These are phyloP conservation scores for Kryptopterus vitreolus DNA, from an alignment of 2,797 vertebrate species.

Conservation along the genomic window DNA sequence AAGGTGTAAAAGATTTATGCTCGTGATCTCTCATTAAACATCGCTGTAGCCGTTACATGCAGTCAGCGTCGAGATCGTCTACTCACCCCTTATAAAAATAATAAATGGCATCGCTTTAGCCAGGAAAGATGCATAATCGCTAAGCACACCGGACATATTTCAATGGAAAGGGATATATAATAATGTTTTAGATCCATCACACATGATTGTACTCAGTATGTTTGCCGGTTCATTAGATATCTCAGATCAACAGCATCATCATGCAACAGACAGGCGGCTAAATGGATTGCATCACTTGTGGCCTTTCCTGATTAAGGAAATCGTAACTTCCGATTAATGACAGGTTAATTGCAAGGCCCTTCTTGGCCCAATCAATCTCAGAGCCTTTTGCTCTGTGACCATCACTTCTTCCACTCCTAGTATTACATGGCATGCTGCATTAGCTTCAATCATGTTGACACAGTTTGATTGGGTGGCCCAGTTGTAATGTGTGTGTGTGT, in stretches of 20 bases:
- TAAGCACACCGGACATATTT: neutral
- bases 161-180: neutral
- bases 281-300: slow-evolving; percentile 6
- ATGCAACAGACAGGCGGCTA: slow-evolving; percentile 1
- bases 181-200: neutral
- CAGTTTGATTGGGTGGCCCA: neutral
- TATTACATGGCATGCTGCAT: slow-evolving; percentile 22
- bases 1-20: neutral
- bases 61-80: neutral
- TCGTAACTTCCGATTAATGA: slow-evolving; percentile 31
- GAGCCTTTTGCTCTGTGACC: slow-evolving; percentile 25
- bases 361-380: slow-evolving; percentile 9
- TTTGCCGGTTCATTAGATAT: neutral
- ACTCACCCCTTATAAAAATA: neutral
- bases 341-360: slow-evolving; percentile 26
- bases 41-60: neutral
- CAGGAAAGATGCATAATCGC: neutral
- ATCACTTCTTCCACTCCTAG: slow-evolving; percentile 24
- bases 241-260: slow-evolving; percentile 8
- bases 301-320: slow-evolving; percentile 28
- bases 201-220: neutral
- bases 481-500: too few relatives aligned
- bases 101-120: neutral
- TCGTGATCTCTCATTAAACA: neutral
- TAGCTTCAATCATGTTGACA: slow-evolving; percentile 38